phyloP scores from a whole-genome alignment of 2,797 vertebrate genomes.

The Bryconaethiops microstoma region DNA sequence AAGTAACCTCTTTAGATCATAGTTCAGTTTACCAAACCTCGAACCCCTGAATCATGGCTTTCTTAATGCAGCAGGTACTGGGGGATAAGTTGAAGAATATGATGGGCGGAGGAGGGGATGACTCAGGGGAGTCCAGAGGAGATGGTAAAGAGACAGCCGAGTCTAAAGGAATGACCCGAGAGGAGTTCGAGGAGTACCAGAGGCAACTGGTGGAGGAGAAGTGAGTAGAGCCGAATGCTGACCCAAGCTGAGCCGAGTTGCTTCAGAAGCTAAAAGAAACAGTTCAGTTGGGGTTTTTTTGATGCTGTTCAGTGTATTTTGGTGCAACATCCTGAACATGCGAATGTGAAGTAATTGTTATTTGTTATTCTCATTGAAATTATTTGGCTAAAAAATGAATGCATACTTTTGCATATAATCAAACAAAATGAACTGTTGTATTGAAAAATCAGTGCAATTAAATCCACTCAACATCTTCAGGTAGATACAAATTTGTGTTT shows the following conservation, averaged over 20 bases:
- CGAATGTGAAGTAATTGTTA: too few relatives aligned
- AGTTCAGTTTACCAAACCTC: background rate
- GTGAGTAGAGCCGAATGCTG: constrained; percentile 68
- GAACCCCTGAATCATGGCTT: constrained; percentile 59
- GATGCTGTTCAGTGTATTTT: too few relatives aligned
- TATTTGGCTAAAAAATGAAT: too few relatives aligned
- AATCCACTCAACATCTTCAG: background rate
- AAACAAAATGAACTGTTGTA: too few relatives aligned
- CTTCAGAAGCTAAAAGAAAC: background rate
- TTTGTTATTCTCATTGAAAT: too few relatives aligned
- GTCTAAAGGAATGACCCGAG: constrained; percentile 68
- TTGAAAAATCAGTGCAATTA: background rate
- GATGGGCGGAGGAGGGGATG: constrained; percentile 57
- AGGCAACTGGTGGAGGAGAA: constrained; percentile 80
- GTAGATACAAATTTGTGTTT: background rate
- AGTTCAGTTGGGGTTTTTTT: too few relatives aligned
- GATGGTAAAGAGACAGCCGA: constrained; percentile 63
- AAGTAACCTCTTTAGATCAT: background rate
- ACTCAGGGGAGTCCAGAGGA: constrained; percentile 36
- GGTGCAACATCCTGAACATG: too few relatives aligned
- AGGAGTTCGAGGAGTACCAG: constrained; percentile 81
- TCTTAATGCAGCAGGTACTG: constrained; percentile 71
- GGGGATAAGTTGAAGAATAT: constrained; percentile 73
- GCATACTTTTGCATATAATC: too few relatives aligned
- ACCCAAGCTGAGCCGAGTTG: background rate